A percentile compares a stretch with the other conserved stretches of the same genome.
phyloP scores from a whole-genome alignment of 1,140 invertebrate genomes.

The Helicoverpa zea region DNA sequence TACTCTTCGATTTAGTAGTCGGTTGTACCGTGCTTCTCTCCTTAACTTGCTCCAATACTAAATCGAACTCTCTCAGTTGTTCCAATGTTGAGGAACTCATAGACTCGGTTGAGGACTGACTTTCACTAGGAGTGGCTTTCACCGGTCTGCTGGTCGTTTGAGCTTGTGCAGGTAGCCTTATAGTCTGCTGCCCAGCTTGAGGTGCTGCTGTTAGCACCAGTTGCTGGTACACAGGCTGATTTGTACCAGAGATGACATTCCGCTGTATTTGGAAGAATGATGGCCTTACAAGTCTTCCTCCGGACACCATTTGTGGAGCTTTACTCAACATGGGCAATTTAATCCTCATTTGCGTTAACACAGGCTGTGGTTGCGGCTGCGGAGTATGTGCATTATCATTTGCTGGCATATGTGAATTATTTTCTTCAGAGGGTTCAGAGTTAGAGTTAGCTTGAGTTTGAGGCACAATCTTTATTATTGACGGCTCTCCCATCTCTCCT shows the following conservation, averaged over 20 bases:
- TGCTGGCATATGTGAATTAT: conserved; percentile 60
- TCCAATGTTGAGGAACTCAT: conserved; percentile 90
- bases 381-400: conserved; percentile 67
- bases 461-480: conserved; percentile 84
- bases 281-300: conserved; percentile 87
- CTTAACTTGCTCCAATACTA: conserved; percentile 93
- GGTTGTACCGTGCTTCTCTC: conserved; percentile 90
- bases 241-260: conserved; percentile 86
- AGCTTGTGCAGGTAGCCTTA: conserved; percentile 79
- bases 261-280: conserved; percentile 88
- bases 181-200: conserved; percentile 79
- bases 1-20: conserved; percentile 52
- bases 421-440: conserved; percentile 72
- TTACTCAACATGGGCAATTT: conserved; percentile 86
- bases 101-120: conserved; percentile 77
- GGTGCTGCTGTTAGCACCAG: conserved; percentile 83
- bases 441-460: conserved; percentile 68
- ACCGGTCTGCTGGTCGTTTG: conserved; percentile 69
- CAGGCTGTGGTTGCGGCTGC: conserved; percentile 78
- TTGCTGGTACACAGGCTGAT: conserved; percentile 85
- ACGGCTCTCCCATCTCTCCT: conserved; percentile 68
- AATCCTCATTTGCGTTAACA: conserved; percentile 86
- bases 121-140: conserved; percentile 71
- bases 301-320: conserved; percentile 80
- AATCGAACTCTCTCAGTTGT: conserved; percentile 93